Evolutionary conservation across 2,797 vertebrate genomes (phyloP), one percentile per base, ranked within the genome.

Genomic region (Telmatherina bonti): DNA sequence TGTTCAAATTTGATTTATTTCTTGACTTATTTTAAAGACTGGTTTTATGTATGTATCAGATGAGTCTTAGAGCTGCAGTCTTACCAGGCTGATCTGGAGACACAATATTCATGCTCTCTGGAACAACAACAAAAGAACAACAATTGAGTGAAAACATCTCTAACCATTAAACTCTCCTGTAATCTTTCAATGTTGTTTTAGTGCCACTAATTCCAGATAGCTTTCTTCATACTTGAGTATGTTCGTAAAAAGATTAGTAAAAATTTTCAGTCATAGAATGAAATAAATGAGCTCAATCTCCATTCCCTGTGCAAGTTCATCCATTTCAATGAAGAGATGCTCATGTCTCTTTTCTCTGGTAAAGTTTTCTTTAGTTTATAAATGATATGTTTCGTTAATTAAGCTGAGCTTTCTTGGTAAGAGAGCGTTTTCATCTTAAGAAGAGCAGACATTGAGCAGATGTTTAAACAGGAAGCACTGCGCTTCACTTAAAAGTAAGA

Each of bases 31-130:
- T 38, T 38, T 38, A 38, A 38, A 38, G 11, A 38, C 4, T 11
- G 11, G 36, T 15, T 38, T 38, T 38, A 58, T 51, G 7, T 22
- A 74, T 29, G 3, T 2, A 65, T 24, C 55, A 72, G 24, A 47
- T 30, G 30, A 16, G 29, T 57, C 55, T 76, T 2, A 31, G 35
- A 29, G 16, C 24, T 45, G 20, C 12, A 38, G 1, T 81, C 85
- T 89, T 75, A 91, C 89, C 89, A 0, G 78, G 85, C n/a, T 83
- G 91, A 70, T 93, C 85, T 47, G 90, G 78, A 52, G 92, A 91
- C n/a, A 93, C 52, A 9, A 79, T 69, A 0, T 91, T 93, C 91
- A 94, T 87, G 64, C 91, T 93, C 79, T 93, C 94, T 95, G 87
- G 79, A 81, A 88, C 67, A 62, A 70, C 33, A 77, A 79, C n/a